These are phyloP conservation scores for Pangasius macronema DNA, from an alignment of 2,797 vertebrate genomes.

Conservation along the genomic window DNA sequence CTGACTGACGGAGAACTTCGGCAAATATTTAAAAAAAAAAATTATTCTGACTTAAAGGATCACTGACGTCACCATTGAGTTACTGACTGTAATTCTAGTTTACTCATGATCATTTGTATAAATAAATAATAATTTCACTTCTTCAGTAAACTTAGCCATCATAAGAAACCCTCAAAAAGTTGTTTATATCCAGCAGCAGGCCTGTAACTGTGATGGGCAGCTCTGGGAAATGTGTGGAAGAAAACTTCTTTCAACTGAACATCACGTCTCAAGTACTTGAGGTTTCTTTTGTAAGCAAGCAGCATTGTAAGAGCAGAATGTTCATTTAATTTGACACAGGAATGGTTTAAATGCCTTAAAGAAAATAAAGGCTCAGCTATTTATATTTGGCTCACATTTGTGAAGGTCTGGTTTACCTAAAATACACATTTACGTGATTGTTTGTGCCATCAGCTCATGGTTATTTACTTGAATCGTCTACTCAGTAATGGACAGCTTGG, in stretches of 20 bases:
- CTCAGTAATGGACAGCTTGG: conserved; percentile 45
- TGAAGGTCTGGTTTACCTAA: conserved; percentile 35
- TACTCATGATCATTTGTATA: neutral
- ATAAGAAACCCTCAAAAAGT: conserved; percentile 26
- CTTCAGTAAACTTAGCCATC: neutral
- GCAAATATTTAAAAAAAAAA: too few species aligned
- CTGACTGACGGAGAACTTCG: neutral
- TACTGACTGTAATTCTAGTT: neutral
- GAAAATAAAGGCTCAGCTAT: conserved; percentile 44
- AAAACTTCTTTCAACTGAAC: conserved; percentile 72
- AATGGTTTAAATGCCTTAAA: conserved; percentile 54
- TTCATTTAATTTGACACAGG: conserved; percentile 72
- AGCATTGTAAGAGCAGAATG: conserved; percentile 62
- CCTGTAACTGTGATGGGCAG: conserved; percentile 64
- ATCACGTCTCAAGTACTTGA: conserved; percentile 74
- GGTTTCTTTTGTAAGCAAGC: conserved; percentile 73
- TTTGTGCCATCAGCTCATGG: conserved; percentile 39
- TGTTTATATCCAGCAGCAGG: conserved; percentile 65
- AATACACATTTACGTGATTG: conserved; percentile 48
- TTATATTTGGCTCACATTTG: conserved; percentile 40
- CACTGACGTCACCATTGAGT: neutral
- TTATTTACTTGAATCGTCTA: conserved; percentile 42
- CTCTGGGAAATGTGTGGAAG: conserved; percentile 68
- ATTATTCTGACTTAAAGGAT: neutral
- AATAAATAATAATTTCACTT: neutral